Conservation (phyloP, 2,888 invertebrate species). For the Octonoba sinensis region DNA sequence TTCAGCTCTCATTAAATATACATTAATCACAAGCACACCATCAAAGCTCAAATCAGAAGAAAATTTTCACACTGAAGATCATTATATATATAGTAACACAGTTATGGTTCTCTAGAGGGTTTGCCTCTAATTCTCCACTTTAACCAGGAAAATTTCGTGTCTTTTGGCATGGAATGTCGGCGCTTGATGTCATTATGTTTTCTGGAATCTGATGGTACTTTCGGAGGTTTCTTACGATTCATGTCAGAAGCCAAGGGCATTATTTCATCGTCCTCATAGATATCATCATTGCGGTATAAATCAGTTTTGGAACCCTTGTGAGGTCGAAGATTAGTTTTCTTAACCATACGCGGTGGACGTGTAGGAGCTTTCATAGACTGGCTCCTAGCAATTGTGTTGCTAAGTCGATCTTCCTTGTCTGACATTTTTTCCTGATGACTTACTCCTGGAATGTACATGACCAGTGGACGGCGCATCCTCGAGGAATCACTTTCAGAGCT, state of each 20-base stretch:
- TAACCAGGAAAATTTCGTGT: slow-evolving; percentile 67
- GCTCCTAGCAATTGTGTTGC: slow-evolving; percentile 58
- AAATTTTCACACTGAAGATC: background rate
- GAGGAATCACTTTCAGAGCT: slow-evolving; percentile 65
- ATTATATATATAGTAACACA: background rate
- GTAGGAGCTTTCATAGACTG: slow-evolving; percentile 62
- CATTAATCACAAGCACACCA: slow-evolving; percentile 22
- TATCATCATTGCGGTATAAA: slow-evolving; percentile 52
- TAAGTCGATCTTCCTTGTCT: slow-evolving; percentile 62
- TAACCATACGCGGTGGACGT: slow-evolving; percentile 47
- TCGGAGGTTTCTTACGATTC: slow-evolving; percentile 48
- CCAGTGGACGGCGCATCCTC: slow-evolving; percentile 61
- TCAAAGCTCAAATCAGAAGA: background rate
- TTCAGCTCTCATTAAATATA: too few species aligned
- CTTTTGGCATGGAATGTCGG: slow-evolving; percentile 68
- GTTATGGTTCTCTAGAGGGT: slow-evolving; percentile 61
- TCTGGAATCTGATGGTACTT: slow-evolving; percentile 42
- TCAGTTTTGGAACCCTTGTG: slow-evolving; percentile 39
- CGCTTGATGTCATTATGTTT: slow-evolving; percentile 64
- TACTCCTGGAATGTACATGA: slow-evolving; percentile 67
- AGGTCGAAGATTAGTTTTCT: slow-evolving; percentile 28
- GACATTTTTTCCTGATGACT: slow-evolving; percentile 60
- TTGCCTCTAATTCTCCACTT: slow-evolving; percentile 64
- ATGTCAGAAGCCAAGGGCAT: slow-evolving; percentile 50
- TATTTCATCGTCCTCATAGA: slow-evolving; percentile 64